phyloP scores from a whole-genome alignment of 2,113 vertebrate genomes.

The Struthidea cinerea region DNA sequence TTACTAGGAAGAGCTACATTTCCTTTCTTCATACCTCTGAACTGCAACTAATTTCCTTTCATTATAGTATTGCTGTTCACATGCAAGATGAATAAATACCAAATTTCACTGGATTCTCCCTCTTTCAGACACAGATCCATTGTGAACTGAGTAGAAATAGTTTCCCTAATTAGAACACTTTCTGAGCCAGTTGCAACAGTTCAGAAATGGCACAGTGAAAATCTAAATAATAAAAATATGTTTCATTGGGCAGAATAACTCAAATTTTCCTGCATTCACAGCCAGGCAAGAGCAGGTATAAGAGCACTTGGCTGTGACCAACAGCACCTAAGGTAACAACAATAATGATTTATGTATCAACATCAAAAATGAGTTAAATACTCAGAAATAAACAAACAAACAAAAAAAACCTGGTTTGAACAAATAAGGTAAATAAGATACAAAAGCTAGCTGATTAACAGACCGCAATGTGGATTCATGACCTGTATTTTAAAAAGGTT shows the following conservation, averaged over 20 bases:
- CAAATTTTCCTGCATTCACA: neutral
- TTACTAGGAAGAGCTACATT: neutral
- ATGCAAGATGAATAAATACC: neutral
- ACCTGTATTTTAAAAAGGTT: neutral
- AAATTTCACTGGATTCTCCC: neutral
- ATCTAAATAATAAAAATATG: neutral
- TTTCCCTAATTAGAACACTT: neutral
- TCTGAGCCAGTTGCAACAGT: neutral
- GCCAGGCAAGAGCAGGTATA: neutral
- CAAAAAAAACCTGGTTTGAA: fast-evolving
- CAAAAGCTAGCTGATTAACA: neutral
- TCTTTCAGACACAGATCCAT: neutral
- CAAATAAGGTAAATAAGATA: neutral
- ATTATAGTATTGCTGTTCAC: neutral
- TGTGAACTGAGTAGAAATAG: neutral
- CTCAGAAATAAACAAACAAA: neutral
- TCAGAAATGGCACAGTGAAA: neutral
- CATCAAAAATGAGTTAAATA: neutral
- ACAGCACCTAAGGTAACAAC: neutral
- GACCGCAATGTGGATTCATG: neutral
- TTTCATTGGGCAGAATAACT: neutral
- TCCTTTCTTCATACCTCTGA: neutral
- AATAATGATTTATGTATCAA: neutral
- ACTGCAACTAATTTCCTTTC: neutral
- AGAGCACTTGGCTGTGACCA: neutral